These are phyloP conservation scores for Austrolebias charrua DNA, from an alignment of 2,797 vertebrate genomes.

Conservation along the genomic window DNA sequence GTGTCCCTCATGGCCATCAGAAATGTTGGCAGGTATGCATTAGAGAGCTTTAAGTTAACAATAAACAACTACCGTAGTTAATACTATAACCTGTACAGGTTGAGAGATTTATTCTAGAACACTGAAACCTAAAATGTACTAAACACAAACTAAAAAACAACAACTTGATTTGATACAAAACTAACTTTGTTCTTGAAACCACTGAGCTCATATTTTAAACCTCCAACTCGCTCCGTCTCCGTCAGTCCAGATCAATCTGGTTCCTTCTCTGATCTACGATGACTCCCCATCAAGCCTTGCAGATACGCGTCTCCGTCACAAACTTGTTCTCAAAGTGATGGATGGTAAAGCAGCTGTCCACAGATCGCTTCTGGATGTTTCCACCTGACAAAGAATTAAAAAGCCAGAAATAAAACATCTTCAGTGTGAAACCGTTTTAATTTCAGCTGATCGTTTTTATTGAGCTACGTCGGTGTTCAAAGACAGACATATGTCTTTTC, in stretches of 20 bases:
- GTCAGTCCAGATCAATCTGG: neutral
- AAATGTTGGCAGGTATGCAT: neutral
- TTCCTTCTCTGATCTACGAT: neutral
- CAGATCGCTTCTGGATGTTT: constrained; percentile 90
- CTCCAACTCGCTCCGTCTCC: constrained; percentile 12
- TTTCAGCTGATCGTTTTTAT: neutral
- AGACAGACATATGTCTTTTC: neutral
- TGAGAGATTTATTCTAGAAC: constrained; percentile 30
- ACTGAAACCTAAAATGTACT: constrained; percentile 60
- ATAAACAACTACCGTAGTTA: constrained; percentile 46
- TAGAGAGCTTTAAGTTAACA: constrained; percentile 31
- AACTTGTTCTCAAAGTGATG: constrained; percentile 93
- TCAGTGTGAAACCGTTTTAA: neutral
- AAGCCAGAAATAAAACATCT: neutral
- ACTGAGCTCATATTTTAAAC: constrained; percentile 30
- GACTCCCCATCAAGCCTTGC: constrained; percentile 79
- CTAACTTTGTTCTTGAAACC: constrained; percentile 57
- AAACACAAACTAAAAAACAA: constrained; percentile 64
- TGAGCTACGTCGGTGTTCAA: too few relatives aligned
- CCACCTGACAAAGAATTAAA: constrained; percentile 47
- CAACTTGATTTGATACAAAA: constrained; percentile 64
- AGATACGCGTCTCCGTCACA: constrained; percentile 91
- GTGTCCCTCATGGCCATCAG: too few relatives aligned
- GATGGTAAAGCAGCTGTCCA: constrained; percentile 87
- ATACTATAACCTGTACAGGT: constrained; percentile 38